A percentile compares a stretch with the other conserved stretches of the same genome.
Evolutionary conservation across 2,113 vertebrate genomes (phyloP).

Genomic region (Ranitomeya imitator): DNA sequence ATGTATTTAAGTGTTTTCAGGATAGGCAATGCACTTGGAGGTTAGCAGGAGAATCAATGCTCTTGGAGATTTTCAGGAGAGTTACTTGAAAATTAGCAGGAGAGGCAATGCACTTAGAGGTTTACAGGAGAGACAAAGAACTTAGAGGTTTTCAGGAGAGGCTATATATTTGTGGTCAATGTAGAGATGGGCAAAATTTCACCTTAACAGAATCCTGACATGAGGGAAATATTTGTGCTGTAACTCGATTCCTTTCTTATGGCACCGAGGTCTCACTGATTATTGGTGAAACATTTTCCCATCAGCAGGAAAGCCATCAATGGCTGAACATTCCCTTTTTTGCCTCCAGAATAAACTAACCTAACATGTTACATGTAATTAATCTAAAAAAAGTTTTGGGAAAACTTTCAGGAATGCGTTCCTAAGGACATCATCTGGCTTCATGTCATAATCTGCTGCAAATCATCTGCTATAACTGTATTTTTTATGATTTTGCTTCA

Average conservation of each 20-base stretch:
- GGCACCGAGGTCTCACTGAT: neutral
- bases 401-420: neutral
- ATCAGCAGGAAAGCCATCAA: neutral
- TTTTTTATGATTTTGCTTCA: slow-evolving; percentile 13
- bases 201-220: neutral
- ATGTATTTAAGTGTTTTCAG: too few species aligned
- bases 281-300: neutral
- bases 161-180: too few species aligned
- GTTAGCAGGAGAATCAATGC: too few species aligned
- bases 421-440: neutral
- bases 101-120: too few species aligned
- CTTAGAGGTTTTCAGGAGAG: too few species aligned
- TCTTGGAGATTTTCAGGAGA: too few species aligned
- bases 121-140: too few species aligned
- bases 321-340: neutral
- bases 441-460: neutral
- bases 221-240: neutral
- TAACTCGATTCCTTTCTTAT: neutral
- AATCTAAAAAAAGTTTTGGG: neutral
- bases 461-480: slow-evolving; percentile 16
- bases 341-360: neutral
- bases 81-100: too few species aligned
- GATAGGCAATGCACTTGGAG: too few species aligned
- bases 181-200: too few species aligned
- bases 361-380: neutral